Evolutionary conservation across 2,888 invertebrate species (phyloP), one percentile per base, ranked within the genome.

Genomic region (Agonopterix arenella): DNA sequence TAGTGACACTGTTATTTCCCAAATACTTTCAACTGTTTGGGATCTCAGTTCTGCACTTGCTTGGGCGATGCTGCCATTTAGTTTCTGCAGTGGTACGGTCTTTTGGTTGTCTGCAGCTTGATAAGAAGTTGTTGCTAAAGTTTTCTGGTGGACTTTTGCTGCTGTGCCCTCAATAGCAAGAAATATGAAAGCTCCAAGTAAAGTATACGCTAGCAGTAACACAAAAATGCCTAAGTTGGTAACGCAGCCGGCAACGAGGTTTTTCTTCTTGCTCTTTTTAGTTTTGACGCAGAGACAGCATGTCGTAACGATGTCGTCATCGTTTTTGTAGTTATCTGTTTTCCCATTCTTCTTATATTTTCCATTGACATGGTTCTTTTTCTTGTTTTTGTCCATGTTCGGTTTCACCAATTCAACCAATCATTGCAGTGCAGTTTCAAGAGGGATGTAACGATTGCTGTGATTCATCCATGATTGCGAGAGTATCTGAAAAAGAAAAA

Each of bases 1-100:
- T 57, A 96, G 82, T 45, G 93, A 93, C 53, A 94, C 94, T 1
- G 97, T 97, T 49, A 97, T 95, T 76, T 96, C 94, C 97, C 97
- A 97, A 68, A 97, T 95, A 70, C 94, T 96, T 80, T 96, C 95
- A n/a, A 96, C 96, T 8, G 96, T 95, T 66, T 88, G 88, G 0
- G 89, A 84, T 53, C 90, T 70, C 46, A 89, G 60, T 55, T 89
- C 89, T 3, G 83, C 80, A 58, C 84, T 88, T 0, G 84, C 85
- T 56, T 85, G 88, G 5, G 80, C 76, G 58, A 84, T 83, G 48
- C 76, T 80, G 2, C 75, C 77, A 54, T 84, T 84, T 13, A 83
- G 56, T 63, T 85, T 88, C 28, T 80, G 66, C 7, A 76, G 50
- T 8, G 81, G 70, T 11, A 78, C 64, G 4, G 74, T 59, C 60